These are phyloP conservation scores for Porites australiensis DNA, from an alignment of 64 coral and sea anemone species.

Conservation along the genomic window DNA sequence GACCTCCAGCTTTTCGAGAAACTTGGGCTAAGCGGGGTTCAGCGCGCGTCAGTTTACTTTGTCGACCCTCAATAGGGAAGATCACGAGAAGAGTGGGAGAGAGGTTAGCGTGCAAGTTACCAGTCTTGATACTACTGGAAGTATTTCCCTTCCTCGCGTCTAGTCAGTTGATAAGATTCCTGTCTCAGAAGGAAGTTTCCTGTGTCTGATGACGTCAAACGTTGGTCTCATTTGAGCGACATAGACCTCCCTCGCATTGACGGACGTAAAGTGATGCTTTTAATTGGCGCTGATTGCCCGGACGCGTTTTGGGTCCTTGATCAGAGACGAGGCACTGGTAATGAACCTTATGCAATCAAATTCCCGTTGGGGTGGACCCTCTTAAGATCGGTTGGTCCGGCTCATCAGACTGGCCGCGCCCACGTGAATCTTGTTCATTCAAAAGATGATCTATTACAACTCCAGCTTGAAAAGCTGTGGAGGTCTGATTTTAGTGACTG, in stretches of 20 bases:
- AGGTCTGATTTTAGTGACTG: slow-evolving; percentile 14
- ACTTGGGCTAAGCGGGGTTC: too few relatives aligned
- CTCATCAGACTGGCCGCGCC: neutral
- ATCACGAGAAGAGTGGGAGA: too few relatives aligned
- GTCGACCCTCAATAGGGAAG: too few relatives aligned
- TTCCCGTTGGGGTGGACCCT: neutral
- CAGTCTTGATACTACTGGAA: too few relatives aligned
- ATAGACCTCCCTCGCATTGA: neutral
- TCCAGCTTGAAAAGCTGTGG: neutral
- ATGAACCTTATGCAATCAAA: neutral
- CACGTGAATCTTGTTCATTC: neutral
- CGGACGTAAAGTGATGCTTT: neutral
- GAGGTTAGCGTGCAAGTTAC: too few relatives aligned
- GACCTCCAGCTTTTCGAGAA: too few relatives aligned
- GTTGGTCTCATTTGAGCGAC: neutral
- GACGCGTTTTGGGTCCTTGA: neutral
- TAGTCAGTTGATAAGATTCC: too few relatives aligned
- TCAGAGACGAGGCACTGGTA: neutral
- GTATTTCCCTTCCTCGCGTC: too few relatives aligned
- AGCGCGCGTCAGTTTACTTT: too few relatives aligned
- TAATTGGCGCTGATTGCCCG: neutral
- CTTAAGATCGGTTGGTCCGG: neutral
- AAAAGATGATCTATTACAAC: neutral
- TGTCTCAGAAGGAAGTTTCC: too few relatives aligned
- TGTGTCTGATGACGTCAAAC: neutral